Evolutionary conservation across 2,797 vertebrate species (phyloP), one percentile per base, ranked within the genome.

Genomic region (Acipenser transmontanus): DNA sequence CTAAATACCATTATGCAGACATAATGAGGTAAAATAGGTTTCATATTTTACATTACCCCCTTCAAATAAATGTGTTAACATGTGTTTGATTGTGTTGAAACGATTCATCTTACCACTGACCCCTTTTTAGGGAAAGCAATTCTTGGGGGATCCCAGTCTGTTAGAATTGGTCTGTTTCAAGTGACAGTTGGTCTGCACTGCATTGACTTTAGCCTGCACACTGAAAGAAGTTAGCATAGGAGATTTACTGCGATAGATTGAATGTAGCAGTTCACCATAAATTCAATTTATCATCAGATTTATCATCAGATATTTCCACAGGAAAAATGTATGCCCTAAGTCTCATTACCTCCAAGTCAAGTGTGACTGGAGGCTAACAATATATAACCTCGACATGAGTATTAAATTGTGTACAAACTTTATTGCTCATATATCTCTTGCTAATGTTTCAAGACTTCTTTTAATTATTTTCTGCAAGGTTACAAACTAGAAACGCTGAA

Each of bases 241-340:
- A 88, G 83, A 91, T 92, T 91, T 91, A 90, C 77, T 78, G 75
- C 73, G 69, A 74, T 76, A 86, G 82, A 90, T 81, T 82, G 80
- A 88, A 90, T 89, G 82, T 83, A 90, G 83, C 76, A 83, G 80
- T 81, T 87, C 80, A 75, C 80, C 51, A 84, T 88, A 87, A 89
- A 90, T 82, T 80, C 76, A 83, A 87, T 93, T 91, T 89, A 89
- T 93, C 89, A 88, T 86, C 70, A 82, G 68, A 73, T 68, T 88
- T 91, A 84, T 82, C 77, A 87, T 81, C 77, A 82, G 74, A 77
- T 83, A 83, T 77, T 77, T 85, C 75, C 78, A 81, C 76, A 81
- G 1, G 1, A 79, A 79, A 82, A 84, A 81, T 5, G 72, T 78
- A 84, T 17, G 34, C 3, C 2, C 72, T 62, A 71, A 66, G 59